These are phyloP conservation scores for Chironomus tepperi DNA, from an alignment of 1,140 invertebrate genomes.

Conservation along the genomic window DNA sequence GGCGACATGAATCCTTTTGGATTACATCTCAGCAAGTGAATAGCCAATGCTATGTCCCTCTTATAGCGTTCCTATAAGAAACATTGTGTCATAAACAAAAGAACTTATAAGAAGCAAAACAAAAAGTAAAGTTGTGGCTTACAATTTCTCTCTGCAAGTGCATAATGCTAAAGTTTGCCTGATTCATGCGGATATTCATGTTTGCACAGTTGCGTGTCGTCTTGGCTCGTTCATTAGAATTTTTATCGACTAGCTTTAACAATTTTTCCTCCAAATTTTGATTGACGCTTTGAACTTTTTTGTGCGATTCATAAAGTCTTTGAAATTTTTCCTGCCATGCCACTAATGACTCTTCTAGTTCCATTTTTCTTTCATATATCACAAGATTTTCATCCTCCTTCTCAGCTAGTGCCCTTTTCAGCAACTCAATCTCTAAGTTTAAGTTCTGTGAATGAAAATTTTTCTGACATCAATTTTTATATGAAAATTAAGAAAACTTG, in stretches of 20 bases:
- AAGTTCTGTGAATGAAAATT: constrained; percentile 41
- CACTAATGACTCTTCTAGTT: constrained; percentile 72
- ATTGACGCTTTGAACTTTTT: constrained; percentile 89
- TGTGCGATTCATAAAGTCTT: constrained; percentile 85
- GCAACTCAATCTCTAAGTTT: constrained; percentile 77
- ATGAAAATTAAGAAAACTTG: background rate
- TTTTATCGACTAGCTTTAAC: constrained; percentile 84
- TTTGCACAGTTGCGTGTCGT: constrained; percentile 80
- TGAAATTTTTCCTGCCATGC: constrained; percentile 90
- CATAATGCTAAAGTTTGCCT: constrained; percentile 77
- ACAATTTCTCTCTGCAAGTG: constrained; percentile 89
- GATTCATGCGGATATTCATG: constrained; percentile 76
- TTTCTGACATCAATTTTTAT: background rate
- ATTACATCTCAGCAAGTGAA: constrained; percentile 89
- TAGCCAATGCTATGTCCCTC: constrained; percentile 88
- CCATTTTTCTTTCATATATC: constrained; percentile 67
- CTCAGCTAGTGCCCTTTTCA: constrained; percentile 69
- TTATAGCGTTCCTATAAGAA: constrained; percentile 78
- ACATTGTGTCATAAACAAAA: constrained; percentile 27
- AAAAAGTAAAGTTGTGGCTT: constrained; percentile 40
- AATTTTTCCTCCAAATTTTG: constrained; percentile 92
- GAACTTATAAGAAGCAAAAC: constrained; percentile 23
- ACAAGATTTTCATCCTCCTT: constrained; percentile 76
- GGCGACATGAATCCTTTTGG: constrained; percentile 90
- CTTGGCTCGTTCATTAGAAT: constrained; percentile 81